A percentile compares a stretch with the other conserved stretches of the same genome.
Conservation (phyloP, 1,140 invertebrate species). For the Drusus annulatus region DNA sequence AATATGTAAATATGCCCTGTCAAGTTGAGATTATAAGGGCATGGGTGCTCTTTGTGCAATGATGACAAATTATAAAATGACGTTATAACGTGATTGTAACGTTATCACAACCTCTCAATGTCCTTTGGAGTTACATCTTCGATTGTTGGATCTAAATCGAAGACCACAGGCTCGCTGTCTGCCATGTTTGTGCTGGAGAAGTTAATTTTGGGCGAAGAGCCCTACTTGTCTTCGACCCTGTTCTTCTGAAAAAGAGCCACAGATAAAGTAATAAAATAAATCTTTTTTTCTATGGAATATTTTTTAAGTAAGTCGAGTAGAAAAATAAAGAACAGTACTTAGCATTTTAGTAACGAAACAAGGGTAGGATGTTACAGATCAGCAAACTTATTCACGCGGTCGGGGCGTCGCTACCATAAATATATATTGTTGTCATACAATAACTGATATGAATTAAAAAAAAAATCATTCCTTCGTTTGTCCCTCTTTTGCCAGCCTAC, state of each 20-base stretch:
- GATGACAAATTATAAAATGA: neutral
- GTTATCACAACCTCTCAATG: slow-evolving; percentile 65
- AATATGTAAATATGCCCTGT: neutral
- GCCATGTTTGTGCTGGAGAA: slow-evolving; percentile 64
- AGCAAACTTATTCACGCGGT: no score
- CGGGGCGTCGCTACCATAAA: no score
- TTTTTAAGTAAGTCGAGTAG: neutral
- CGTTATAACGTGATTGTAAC: neutral
- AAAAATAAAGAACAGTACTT: neutral
- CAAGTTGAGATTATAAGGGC: neutral
- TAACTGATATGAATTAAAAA: no score
- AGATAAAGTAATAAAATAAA: neutral
- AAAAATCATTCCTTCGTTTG: no score
- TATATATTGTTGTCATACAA: no score
- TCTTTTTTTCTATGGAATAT: neutral
- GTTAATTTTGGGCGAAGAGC: slow-evolving; percentile 13
- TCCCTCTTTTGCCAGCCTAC: no score
- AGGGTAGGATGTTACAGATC: no score
- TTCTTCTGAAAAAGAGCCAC: neutral
- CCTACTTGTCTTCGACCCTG: neutral
- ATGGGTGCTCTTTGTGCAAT: neutral
- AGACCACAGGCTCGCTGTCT: slow-evolving; percentile 63
- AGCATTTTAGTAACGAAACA: no score
- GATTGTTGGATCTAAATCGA: slow-evolving; percentile 66
- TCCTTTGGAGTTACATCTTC: slow-evolving; percentile 70